Conservation (phyloP, 2,113 vertebrate genomes). For the Pedionomus torquatus region DNA sequence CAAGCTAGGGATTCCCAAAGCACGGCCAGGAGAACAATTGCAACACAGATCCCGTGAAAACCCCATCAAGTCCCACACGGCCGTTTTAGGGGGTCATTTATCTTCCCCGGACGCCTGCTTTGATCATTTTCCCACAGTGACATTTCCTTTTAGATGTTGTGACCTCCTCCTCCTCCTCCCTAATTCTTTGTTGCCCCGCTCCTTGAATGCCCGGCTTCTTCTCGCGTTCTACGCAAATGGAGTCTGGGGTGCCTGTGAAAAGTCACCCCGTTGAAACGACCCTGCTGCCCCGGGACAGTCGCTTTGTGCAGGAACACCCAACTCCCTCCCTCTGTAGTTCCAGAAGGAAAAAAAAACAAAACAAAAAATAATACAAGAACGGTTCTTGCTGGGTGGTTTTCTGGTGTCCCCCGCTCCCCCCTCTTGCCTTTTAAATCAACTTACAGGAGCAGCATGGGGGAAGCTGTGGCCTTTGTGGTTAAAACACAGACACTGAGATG, state of each 20-base stretch:
- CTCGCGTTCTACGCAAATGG: not conserved
- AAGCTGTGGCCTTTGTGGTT: not conserved
- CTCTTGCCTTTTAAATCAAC: not conserved
- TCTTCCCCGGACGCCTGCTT: conserved; percentile 9
- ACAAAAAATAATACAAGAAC: not conserved
- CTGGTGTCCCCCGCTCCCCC: not conserved
- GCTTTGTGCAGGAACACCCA: not conserved
- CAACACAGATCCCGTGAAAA: not conserved
- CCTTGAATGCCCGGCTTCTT: not conserved
- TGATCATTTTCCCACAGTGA: conserved; percentile 27
- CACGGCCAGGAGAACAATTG: conserved; percentile 17
- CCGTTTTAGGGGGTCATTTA: not conserved
- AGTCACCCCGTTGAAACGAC: not conserved
- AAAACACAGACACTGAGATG: not conserved
- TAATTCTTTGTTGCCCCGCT: not conserved
- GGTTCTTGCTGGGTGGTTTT: not conserved
- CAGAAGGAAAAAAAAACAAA: not conserved
- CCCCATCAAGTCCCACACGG: not conserved
- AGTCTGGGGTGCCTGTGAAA: not conserved
- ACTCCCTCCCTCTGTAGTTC: not conserved
- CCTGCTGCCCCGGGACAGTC: not conserved
- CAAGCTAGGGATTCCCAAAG: conserved; percentile 25
- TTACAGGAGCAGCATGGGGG: not conserved
- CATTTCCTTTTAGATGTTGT: conserved; percentile 47
- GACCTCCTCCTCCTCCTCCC: conserved; percentile 21